These are phyloP conservation scores for Petrosia ficiformis DNA, from an alignment of 37 sponge, comb jelly and placozoan genomes.

Conservation along the genomic window DNA sequence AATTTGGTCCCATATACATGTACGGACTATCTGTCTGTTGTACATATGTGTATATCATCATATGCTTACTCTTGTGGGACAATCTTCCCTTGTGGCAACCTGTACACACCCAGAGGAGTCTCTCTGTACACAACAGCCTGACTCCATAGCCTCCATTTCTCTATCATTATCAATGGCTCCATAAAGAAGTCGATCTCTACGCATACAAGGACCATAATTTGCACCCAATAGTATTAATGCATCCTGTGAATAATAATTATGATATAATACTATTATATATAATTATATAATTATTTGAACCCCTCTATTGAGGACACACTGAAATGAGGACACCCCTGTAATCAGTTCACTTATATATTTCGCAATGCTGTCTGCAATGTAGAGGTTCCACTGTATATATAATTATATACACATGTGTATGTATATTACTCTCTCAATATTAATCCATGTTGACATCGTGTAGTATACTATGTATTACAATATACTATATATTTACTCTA, in stretches of 20 bases:
- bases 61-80: constrained; percentile 11
- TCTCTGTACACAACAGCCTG: constrained; percentile 83
- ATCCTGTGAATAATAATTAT: constrained; percentile 27
- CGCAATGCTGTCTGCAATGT: too few species aligned
- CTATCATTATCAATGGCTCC: constrained; percentile 59
- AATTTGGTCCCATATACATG: too few species aligned
- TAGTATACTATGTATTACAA: too few species aligned
- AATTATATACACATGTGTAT: too few species aligned
- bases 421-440: too few species aligned
- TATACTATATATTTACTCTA: not conserved
- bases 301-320: too few species aligned
- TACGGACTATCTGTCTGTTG: not conserved
- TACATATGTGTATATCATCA: not conserved
- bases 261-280: too few species aligned
- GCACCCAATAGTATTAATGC: constrained; percentile 82
- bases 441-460: too few species aligned
- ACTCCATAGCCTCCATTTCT: constrained; percentile 22
- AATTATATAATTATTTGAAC: too few species aligned
- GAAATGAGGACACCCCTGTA: too few species aligned
- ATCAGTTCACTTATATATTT: too few species aligned
- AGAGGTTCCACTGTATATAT: too few species aligned
- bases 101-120: constrained; percentile 79
- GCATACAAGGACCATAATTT: constrained; percentile 82
- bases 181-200: constrained; percentile 58
- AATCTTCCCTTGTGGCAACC: not conserved